Evolutionary conservation across 2,888 invertebrate species (phyloP), one percentile per base, ranked within the genome.

Genomic region (Venustoraphidia nigricollis): DNA sequence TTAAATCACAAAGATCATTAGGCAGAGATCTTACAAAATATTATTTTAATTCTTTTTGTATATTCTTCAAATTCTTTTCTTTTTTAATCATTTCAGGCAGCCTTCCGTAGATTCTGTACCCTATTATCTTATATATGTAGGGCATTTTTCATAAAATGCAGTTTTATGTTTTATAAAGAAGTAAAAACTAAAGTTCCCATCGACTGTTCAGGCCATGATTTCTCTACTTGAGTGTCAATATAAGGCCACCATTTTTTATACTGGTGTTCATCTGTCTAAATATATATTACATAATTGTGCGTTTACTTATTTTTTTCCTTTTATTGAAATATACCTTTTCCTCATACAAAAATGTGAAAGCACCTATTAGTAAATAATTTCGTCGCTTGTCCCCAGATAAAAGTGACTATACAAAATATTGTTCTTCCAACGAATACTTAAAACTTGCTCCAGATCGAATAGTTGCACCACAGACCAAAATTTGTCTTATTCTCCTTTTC

Each of bases 401-500:
- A 17, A 73, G 56, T 41, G 65, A 59, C 51, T 69, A 63, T 6
- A 73, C 53, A 27, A 76, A 58, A 58, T 68, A 63, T 44, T 62
- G 65, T 34, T 77, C 71, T 44, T 79, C 75, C 34, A 55, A 56
- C 0, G 69, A 63, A 53, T 69, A 68, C 54, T 68, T 68, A 2
- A 66, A 54, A 55, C 81, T 71, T 45, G 75, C 65, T 14, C 74
- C 75, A 1, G 85, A 81, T 45, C 80, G 72, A 51, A 86, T 72
- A 36, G 84, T 59, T 3, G 85, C 80, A 17, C 83, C 81, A 59
- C 80, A 82, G 1, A 77, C 71, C 55, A 87, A 66, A 52, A 87
- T 77, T 59, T 79, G 77, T 1, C 87, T 87, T 74, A 67, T 86
- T 83, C 36, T 79, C 82, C 58, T 79, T 77, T 71, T 86, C 86